Evolutionary conservation across 92 coral and sea anemone genomes (phyloP).

Genomic region (Micromussa lordhowensis): DNA sequence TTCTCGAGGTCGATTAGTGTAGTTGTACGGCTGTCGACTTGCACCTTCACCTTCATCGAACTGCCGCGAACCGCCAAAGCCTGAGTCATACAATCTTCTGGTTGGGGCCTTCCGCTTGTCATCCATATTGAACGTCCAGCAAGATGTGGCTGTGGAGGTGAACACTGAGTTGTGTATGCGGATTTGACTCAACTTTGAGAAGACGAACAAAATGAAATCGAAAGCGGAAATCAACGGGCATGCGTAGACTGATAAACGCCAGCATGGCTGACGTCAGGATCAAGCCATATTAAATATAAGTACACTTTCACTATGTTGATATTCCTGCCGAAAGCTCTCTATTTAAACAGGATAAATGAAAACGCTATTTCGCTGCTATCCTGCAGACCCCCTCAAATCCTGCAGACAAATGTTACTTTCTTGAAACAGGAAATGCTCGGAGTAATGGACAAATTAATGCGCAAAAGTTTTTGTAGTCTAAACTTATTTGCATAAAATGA

Average conservation of each 20-base stretch:
- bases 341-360: neutral
- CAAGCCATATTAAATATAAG: neutral
- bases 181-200: neutral
- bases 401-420: neutral
- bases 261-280: neutral
- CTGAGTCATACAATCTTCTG: neutral
- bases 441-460: neutral
- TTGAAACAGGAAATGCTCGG: neutral
- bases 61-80: neutral
- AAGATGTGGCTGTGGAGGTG: neutral
- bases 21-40: neutral
- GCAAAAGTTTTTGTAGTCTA: neutral
- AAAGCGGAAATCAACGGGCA: slow-evolving; percentile 17
- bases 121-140: slow-evolving; percentile 5
- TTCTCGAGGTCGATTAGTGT: slow-evolving; percentile 29
- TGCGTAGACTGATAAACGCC: neutral
- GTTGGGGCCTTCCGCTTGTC: neutral
- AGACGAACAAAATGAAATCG: neutral
- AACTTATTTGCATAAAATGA: neutral
- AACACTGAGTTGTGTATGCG: no score
- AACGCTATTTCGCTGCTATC: neutral
- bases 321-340: neutral
- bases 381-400: neutral
- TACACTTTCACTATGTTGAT: neutral
- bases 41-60: neutral